Conservation (phyloP, 53 echinoderm and acorn worm genomes). For the Holothuria leucospilota region DNA sequence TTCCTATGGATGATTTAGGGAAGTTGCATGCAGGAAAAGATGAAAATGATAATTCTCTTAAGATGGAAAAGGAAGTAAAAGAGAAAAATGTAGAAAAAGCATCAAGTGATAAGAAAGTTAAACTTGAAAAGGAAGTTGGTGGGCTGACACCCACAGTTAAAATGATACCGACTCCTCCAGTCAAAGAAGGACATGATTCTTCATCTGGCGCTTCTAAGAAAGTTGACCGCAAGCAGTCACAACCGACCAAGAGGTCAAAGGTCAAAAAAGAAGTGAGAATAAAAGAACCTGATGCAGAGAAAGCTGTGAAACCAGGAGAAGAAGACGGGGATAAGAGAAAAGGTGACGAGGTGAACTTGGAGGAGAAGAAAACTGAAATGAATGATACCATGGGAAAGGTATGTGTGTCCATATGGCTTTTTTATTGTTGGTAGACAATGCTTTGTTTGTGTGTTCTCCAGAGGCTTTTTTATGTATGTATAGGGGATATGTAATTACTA, state of each 20-base stretch:
- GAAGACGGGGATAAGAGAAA: neutral
- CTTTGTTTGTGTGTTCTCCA: too few species aligned
- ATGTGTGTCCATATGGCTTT: too few species aligned
- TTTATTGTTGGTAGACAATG: too few species aligned
- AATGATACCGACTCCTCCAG: constrained; percentile 56
- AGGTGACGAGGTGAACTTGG: neutral
- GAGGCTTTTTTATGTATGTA: too few species aligned
- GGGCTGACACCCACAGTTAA: neutral
- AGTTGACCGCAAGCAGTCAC: neutral
- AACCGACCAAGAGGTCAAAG: constrained; percentile 46
- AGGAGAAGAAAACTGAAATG: too few species aligned
- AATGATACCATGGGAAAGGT: too few species aligned
- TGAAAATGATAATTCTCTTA: too few species aligned
- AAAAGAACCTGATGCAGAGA: constrained; percentile 61
- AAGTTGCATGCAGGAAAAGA: too few species aligned
- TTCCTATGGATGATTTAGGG: too few species aligned
- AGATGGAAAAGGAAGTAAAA: too few species aligned
- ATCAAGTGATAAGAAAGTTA: constrained; percentile 5
- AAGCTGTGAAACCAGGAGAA: constrained; percentile 35
- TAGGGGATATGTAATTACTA: too few species aligned
- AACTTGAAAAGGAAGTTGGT: neutral
- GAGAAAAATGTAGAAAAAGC: neutral
- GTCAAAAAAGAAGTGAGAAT: constrained; percentile 93
- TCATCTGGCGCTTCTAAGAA: constrained; percentile 1
- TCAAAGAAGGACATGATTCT: constrained; percentile 77